A percentile compares a stretch with the other conserved stretches of the same genome.
phyloP scores from a whole-genome alignment of 2,797 vertebrate genomes.

The Linurgus olivaceus region DNA sequence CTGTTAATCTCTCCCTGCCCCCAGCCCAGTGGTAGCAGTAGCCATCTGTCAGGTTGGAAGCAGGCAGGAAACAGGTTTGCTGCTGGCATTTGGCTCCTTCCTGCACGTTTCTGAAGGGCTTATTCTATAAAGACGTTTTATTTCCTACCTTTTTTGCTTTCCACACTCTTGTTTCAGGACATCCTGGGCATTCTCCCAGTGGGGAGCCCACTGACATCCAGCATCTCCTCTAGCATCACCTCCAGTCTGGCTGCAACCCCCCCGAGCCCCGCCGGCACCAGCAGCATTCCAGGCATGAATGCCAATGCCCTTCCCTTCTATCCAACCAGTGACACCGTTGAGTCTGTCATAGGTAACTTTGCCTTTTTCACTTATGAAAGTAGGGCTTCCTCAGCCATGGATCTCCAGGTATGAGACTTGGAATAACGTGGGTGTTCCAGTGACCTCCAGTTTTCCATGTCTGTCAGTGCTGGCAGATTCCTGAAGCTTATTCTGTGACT shows the following conservation, averaged over 20 bases:
- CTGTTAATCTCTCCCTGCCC: constrained; percentile 61
- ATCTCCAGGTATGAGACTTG: neutral
- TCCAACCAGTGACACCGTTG: constrained; percentile 97
- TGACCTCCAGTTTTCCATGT: neutral
- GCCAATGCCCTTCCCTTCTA: constrained; percentile 98
- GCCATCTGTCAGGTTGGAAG: constrained; percentile 63
- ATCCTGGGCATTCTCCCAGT: constrained; percentile 91
- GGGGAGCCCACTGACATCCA: constrained; percentile 90
- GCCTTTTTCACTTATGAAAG: neutral
- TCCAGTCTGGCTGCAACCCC: constrained; percentile 96
- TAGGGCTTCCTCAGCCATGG: neutral
- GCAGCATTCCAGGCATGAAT: constrained; percentile 93
- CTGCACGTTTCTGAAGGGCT: neutral
- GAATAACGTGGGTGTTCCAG: neutral
- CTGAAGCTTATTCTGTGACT: constrained; percentile 27
- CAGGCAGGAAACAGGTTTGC: constrained; percentile 37
- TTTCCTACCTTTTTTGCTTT: constrained; percentile 10
- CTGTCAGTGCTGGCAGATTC: constrained; percentile 25
- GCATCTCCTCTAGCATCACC: constrained; percentile 95
- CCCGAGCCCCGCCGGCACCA: constrained; percentile 83
- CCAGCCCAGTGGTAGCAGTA: constrained; percentile 12
- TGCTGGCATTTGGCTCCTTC: constrained; percentile 24
- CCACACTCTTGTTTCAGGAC: constrained; percentile 80
- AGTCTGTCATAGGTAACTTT: constrained; percentile 94
- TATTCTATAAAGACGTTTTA: neutral